Evolutionary conservation across 2,888 invertebrate species (phyloP).

Genomic region (Notocelia uddmanniana): DNA sequence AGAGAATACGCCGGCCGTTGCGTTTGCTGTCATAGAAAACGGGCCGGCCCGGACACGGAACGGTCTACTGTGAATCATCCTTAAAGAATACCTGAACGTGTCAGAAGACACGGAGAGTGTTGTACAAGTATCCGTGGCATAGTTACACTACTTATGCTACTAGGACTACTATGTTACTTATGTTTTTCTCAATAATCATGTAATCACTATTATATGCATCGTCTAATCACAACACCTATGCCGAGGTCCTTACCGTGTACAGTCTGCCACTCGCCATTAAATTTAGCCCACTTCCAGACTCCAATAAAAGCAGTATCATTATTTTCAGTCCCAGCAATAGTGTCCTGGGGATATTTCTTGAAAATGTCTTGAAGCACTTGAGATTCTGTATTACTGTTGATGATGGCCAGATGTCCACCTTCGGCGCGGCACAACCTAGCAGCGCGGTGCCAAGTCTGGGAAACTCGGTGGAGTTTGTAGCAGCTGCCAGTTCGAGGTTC

Average conservation of each 20-base stretch:
- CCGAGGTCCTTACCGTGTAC: background rate
- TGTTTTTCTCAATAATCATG: background rate
- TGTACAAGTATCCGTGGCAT: too few relatives aligned
- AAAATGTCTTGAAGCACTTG: slow-evolving; percentile 7
- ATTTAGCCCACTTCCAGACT: background rate
- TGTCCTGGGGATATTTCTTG: background rate
- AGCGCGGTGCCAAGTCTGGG: slow-evolving; percentile 1
- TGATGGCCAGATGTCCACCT: slow-evolving; percentile 1
- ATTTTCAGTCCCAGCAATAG: background rate
- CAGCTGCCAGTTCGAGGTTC: slow-evolving; percentile 3
- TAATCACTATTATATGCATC: background rate
- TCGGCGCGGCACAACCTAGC: slow-evolving; percentile 11
- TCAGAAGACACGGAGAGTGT: too few relatives aligned
- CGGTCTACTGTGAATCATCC: too few relatives aligned
- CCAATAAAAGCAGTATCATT: background rate
- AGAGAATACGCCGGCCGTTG: too few relatives aligned
- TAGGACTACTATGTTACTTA: too few relatives aligned
- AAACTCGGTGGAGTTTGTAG: slow-evolving; percentile 19
- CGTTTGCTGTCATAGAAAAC: too few relatives aligned
- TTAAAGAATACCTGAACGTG: too few relatives aligned
- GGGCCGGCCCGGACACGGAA: too few relatives aligned
- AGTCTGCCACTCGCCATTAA: slow-evolving; percentile 3
- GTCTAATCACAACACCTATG: background rate
- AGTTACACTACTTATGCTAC: too few relatives aligned
- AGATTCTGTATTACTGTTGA: slow-evolving; percentile 10